Evolutionary conservation across 2,888 invertebrate genomes (phyloP).

Genomic region (Marasmarcha lunaedactyla): DNA sequence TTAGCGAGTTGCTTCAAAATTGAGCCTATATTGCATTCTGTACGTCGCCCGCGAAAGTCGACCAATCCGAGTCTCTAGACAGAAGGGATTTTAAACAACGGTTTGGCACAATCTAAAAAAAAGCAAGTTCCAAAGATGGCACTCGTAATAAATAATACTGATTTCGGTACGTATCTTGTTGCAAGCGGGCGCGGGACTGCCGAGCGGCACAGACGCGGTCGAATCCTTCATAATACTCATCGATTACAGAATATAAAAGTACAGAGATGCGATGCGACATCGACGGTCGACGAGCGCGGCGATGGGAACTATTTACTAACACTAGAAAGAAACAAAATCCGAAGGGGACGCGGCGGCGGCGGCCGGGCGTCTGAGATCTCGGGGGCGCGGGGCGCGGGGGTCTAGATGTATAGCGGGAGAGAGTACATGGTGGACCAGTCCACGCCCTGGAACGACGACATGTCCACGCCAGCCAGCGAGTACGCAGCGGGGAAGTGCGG

Average conservation of each 20-base stretch:
- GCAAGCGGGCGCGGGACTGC: not conserved
- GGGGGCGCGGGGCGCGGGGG: constrained; percentile 30
- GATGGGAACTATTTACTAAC: constrained; percentile 45
- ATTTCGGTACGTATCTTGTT: constrained; percentile 4
- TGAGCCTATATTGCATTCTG: too few relatives aligned
- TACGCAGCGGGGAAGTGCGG: constrained; percentile 80
- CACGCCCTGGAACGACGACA: constrained; percentile 92
- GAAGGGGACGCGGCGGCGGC: too few relatives aligned
- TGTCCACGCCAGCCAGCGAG: constrained; percentile 89
- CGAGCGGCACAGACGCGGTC: constrained; percentile 19
- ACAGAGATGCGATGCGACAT: constrained; percentile 40
- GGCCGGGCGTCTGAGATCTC: too few relatives aligned
- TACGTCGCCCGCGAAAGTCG: too few relatives aligned
- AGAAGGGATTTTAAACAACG: constrained; percentile 1
- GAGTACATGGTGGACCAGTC: constrained; percentile 94
- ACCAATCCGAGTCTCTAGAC: too few relatives aligned
- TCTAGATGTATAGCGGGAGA: constrained; percentile 91
- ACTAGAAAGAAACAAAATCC: constrained; percentile 37
- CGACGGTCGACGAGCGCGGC: constrained; percentile 22
- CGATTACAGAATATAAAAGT: constrained; percentile 20
- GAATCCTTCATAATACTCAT: constrained; percentile 9
- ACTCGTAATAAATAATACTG: constrained; percentile 31
- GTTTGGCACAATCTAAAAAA: constrained; percentile 31
- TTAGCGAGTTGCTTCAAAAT: not conserved
- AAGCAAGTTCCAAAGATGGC: constrained; percentile 22